Base-by-base conservation (phyloP, 2,888 invertebrate genomes). In the Epinotia ramella region DNA sequence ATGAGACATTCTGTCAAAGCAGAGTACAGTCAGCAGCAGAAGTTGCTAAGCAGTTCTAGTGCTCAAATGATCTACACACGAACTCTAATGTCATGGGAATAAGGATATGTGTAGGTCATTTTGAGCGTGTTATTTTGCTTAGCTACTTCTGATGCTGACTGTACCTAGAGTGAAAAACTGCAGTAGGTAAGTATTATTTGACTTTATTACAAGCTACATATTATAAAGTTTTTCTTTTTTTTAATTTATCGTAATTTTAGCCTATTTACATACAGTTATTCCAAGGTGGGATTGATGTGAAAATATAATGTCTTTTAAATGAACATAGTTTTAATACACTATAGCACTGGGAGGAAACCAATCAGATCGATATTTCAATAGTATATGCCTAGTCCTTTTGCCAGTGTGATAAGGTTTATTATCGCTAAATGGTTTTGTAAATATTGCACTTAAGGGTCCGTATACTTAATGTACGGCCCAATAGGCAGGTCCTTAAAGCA, bases 231-330 rank as follows among this genome's bases (percentile, higher is more conserved):
- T 66, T 62, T 70, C n/a, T 62, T 53, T 75, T 65, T 73, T 71
- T 74, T 5, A 67, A 60, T 75, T 70, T 65, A 65, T 62, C 60
- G 66, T 73, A 56, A 63, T 62, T 53, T 57, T 57, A 76, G 46
- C 71, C 66, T 72, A 76, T 72, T 56, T 76, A 76, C 70, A 75
- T 53, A 63, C 60, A 75, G 66, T 76, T 71, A 76, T 67, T 76
- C 62, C 60, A 60, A 76, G 76, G 76, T 76, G 76, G 76, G 76
- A 57, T 56, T 65, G n/a, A 46, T 76, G 71, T 75, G 71, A 75
- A 72, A 74, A 69, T 69, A 64, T 63, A 62, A 49, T 74, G 74
- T 69, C 57, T 74, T 63, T 71, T 66, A 60, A 40, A 73, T 53
- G 18, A 69, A 18, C 24, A 16, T 2, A 11, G 60, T 53, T 73